Evolutionary conservation across 2,797 vertebrate species (phyloP).

Genomic region (Bradypus variegatus): DNA sequence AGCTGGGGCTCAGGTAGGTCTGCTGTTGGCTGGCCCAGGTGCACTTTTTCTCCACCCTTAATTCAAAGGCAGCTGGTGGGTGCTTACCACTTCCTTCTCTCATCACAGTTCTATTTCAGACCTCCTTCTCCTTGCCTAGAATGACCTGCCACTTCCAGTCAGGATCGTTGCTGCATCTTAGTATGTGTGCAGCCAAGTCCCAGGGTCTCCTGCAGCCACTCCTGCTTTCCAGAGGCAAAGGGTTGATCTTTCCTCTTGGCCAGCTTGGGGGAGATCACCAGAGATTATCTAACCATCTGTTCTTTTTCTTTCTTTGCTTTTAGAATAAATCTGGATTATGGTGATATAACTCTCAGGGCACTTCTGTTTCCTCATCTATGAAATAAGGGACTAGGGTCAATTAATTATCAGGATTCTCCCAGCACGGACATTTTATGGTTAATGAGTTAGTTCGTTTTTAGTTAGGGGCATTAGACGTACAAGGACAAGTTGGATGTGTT

Average conservation of each 20-base stretch:
- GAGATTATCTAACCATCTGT: not conserved
- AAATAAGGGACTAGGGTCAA: not conserved
- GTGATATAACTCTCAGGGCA: not conserved
- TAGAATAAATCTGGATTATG: conserved; percentile 26
- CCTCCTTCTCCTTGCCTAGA: not conserved
- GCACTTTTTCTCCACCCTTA: not conserved
- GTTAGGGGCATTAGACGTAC: not conserved
- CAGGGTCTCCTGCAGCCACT: not conserved
- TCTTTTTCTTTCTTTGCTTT: not conserved
- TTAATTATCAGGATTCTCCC: not conserved
- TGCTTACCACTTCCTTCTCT: not conserved
- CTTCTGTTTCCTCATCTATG: conserved; percentile 1
- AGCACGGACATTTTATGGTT: not conserved
- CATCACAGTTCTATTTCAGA: not conserved
- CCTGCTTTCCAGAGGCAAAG: conserved; percentile 3
- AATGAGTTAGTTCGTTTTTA: not conserved
- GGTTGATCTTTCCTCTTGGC: not conserved
- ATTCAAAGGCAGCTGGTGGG: not conserved
- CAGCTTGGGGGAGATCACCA: not conserved
- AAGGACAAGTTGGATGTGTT: not conserved
- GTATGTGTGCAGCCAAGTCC: not conserved
- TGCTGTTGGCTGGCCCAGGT: not conserved
- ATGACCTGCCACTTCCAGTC: not conserved
- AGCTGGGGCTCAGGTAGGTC: not conserved
- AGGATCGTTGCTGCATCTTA: not conserved